A percentile compares a stretch with the other conserved stretches of the same genome.
phyloP scores from a whole-genome alignment of 2,888 invertebrate genomes.

The Troglohyphantes excavatus region DNA sequence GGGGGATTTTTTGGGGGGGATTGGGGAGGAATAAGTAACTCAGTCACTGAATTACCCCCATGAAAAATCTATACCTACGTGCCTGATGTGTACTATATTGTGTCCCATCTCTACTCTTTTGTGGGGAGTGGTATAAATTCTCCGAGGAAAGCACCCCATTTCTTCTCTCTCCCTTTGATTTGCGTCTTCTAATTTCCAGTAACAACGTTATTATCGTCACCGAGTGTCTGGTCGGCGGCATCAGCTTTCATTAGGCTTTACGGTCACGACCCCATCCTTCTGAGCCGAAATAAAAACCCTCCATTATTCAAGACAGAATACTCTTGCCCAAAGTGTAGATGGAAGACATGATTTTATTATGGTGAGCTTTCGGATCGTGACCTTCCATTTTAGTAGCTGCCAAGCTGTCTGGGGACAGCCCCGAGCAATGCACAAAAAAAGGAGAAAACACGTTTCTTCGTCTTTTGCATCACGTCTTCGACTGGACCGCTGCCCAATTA shows the following conservation, averaged over 20 bases:
- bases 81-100: too few species aligned
- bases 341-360: slow-evolving; percentile 57
- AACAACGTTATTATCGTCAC: slow-evolving; percentile 16
- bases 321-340: slow-evolving; percentile 41
- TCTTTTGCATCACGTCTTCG: slow-evolving; percentile 60
- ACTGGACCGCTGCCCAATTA: slow-evolving; percentile 30
- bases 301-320: slow-evolving; percentile 47
- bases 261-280: slow-evolving; percentile 34
- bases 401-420: slow-evolving; percentile 36
- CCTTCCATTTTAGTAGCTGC: slow-evolving; percentile 56
- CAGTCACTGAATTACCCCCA: too few species aligned
- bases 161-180: too few species aligned
- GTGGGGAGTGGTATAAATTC: too few species aligned
- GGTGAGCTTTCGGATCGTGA: slow-evolving; percentile 55
- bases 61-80: too few species aligned
- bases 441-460: slow-evolving; percentile 41
- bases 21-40: too few species aligned
- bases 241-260: slow-evolving; percentile 32
- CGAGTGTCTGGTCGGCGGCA: slow-evolving; percentile 25
- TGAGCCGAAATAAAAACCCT: slow-evolving; percentile 45
- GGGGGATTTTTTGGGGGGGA: too few species aligned
- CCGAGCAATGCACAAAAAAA: slow-evolving; percentile 7
- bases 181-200: slow-evolving; percentile 10
- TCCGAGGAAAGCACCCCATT: too few species aligned
- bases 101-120: too few species aligned